Evolutionary conservation across 2,888 invertebrate genomes (phyloP).

Genomic region (Apodemia hepburni): DNA sequence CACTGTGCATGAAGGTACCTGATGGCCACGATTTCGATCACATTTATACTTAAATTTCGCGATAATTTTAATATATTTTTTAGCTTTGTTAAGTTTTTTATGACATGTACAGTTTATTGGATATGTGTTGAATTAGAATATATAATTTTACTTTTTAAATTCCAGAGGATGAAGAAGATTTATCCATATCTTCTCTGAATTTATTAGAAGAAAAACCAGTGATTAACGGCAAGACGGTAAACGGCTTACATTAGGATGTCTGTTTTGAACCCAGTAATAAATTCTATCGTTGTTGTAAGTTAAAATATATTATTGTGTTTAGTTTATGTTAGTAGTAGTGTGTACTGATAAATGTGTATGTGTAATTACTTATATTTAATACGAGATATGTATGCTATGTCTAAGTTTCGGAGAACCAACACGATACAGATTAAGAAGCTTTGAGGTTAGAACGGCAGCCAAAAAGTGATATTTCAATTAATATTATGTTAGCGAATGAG

Average conservation of each 20-base stretch:
- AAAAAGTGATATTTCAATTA: too few species aligned
- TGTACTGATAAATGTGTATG: neutral
- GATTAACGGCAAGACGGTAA: slow-evolving; percentile 51
- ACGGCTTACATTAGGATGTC: slow-evolving; percentile 43
- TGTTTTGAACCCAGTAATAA: slow-evolving; percentile 22
- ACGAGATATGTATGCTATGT: neutral
- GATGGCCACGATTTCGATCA: too few species aligned
- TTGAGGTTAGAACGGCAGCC: too few species aligned
- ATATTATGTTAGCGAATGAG: too few species aligned
- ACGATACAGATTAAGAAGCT: too few species aligned
- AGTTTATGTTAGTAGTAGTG: neutral
- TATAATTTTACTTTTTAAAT: slow-evolving; percentile 23
- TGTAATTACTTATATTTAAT: neutral
- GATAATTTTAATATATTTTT: too few species aligned
- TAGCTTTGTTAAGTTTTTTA: too few species aligned
- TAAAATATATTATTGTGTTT: neutral
- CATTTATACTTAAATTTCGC: too few species aligned
- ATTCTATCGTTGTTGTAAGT: neutral
- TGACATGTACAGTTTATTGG: too few species aligned
- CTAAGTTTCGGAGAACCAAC: too few species aligned
- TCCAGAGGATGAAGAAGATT: slow-evolving; percentile 66
- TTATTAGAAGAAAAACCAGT: slow-evolving; percentile 60
- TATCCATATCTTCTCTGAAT: slow-evolving; percentile 60
- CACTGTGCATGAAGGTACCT: too few species aligned
- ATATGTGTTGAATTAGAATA: neutral